Evolutionary conservation across 2,888 invertebrate genomes (phyloP).

Genomic region (Leucophenga maculata): DNA sequence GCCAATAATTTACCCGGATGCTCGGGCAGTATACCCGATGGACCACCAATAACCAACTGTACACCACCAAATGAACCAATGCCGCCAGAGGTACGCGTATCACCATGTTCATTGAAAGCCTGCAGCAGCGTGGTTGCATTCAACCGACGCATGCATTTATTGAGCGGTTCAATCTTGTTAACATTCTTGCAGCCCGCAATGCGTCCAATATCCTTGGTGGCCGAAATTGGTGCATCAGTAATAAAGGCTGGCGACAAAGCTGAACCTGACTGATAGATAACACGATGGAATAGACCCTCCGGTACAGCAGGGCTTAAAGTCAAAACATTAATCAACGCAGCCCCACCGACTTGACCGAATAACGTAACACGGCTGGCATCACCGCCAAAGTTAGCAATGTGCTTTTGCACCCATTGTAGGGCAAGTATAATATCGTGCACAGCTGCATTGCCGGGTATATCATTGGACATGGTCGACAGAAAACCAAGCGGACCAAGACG

Average conservation of each 20-base stretch:
- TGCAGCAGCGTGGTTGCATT: conserved; percentile 68
- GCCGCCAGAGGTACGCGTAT: conserved; percentile 51
- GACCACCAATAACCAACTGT: conserved; percentile 69
- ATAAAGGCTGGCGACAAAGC: conserved; percentile 73
- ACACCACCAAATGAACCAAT: conserved; percentile 62
- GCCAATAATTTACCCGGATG: conserved; percentile 66
- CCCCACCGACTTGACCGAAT: conserved; percentile 75
- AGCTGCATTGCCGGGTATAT: conserved; percentile 75
- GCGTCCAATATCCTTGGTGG: conserved; percentile 68
- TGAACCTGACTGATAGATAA: conserved; percentile 75
- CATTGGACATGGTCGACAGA: conserved; percentile 73
- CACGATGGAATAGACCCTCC: conserved; percentile 73
- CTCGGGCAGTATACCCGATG: conserved; percentile 67
- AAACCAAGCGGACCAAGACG: conserved; percentile 75
- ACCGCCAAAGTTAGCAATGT: conserved; percentile 74
- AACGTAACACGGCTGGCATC: conserved; percentile 73
- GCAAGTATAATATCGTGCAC: conserved; percentile 74
- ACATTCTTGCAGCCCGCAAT: conserved; percentile 68
- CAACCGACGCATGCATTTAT: conserved; percentile 68
- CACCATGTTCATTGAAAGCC: conserved; percentile 68
- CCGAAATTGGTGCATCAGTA: conserved; percentile 69
- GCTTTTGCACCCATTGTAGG: conserved; percentile 74
- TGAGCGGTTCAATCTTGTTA: conserved; percentile 60
- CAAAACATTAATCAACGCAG: conserved; percentile 72
- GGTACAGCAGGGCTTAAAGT: conserved; percentile 71